phyloP scores from a whole-genome alignment of 2,888 invertebrate species.

The Mayetiola destructor region DNA sequence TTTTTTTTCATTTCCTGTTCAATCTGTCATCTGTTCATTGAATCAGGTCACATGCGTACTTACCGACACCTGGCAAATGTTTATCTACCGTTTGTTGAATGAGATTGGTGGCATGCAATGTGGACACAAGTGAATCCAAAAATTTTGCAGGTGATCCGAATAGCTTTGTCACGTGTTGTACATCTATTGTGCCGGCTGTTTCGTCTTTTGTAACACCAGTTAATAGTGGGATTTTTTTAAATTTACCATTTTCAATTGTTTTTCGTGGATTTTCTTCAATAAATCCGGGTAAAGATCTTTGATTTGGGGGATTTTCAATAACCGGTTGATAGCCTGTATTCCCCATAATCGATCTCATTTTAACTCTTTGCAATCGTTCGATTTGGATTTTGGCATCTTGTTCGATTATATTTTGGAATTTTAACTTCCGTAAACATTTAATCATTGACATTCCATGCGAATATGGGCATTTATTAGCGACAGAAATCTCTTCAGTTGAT shows the following conservation, averaged over 20 bases:
- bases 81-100: not conserved
- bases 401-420: constrained; percentile 29
- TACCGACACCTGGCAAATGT: constrained; percentile 1
- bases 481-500: constrained; percentile 47
- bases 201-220: constrained; percentile 62
- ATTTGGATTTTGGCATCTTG: constrained; percentile 45
- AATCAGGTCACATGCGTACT: not conserved
- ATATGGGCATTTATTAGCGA: constrained; percentile 47
- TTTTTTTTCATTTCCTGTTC: not conserved
- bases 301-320: constrained; percentile 50
- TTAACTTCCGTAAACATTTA: constrained; percentile 44
- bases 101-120: not conserved
- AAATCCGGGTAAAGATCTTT: constrained; percentile 50
- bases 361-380: constrained; percentile 41
- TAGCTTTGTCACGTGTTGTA: constrained; percentile 29
- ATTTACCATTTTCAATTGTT: constrained; percentile 41
- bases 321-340: constrained; percentile 49
- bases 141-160: constrained; percentile 25
- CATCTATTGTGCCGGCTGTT: constrained; percentile 38
- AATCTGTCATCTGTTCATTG: not conserved
- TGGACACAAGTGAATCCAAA: not conserved
- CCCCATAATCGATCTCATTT: constrained; percentile 49
- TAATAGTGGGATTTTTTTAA: constrained; percentile 47
- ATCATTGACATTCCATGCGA: constrained; percentile 43
- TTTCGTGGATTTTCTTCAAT: constrained; percentile 47